Conservation (phyloP, 92 coral and sea anemone genomes). For the Pocillopora meandrina region DNA sequence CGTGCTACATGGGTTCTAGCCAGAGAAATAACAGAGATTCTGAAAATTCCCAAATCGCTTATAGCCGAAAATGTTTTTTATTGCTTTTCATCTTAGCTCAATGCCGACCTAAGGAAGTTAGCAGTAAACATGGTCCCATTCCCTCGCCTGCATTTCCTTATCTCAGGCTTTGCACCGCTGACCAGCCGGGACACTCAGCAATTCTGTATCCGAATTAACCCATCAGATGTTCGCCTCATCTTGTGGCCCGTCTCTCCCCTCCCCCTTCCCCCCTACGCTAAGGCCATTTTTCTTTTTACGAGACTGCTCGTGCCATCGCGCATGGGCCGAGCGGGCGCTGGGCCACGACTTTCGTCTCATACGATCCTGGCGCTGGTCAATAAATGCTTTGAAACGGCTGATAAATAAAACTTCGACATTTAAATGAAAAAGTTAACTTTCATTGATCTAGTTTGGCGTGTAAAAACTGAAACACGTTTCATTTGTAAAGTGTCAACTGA, state of each 20-base stretch:
- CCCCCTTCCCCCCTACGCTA: slow-evolving; percentile 2
- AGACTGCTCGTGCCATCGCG: no score
- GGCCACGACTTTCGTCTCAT: no score
- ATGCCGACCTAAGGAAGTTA: slow-evolving; percentile 87
- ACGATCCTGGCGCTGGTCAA: no score
- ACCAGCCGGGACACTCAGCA: slow-evolving; percentile 76
- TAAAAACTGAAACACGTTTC: no score
- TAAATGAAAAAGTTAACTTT: no score
- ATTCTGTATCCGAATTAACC: slow-evolving; percentile 83
- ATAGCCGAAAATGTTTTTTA: not conserved
- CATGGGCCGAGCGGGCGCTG: no score
- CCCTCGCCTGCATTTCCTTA: slow-evolving; percentile 89
- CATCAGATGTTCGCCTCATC: slow-evolving; percentile 91
- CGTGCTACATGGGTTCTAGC: not conserved
- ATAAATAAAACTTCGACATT: no score
- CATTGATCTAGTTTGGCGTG: no score
- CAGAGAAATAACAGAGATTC: not conserved
- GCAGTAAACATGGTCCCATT: slow-evolving; percentile 96
- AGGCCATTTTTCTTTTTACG: no score
- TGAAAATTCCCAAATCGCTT: not conserved
- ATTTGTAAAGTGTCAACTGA: no score
- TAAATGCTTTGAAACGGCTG: no score
- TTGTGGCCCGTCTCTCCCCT: slow-evolving; percentile 67
- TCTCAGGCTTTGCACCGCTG: slow-evolving; percentile 90
- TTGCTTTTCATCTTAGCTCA: slow-evolving; percentile 51